Base-by-base conservation (phyloP, 2,113 vertebrate species). In the Anseranas semipalmata region DNA sequence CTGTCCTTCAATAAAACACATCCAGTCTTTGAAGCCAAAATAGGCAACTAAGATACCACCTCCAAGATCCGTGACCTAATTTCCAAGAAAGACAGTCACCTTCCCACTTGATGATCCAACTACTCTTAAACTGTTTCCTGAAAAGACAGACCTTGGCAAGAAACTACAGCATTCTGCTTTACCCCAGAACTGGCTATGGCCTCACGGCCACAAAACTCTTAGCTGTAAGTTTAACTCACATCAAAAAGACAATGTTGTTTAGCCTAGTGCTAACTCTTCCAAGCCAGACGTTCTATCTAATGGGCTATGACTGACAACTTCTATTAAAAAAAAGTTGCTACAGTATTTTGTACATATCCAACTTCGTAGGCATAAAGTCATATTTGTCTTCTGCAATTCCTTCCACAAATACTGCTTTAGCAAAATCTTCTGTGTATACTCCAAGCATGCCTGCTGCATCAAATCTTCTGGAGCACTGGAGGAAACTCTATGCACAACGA, bases 191-290 rank as follows among this genome's bases (percentile, higher is more conserved):
- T 56, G 35, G 8, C 62, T n/a, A 4, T 4, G 8, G 63, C 41
- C 85, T 50, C 66, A 2, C 0, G 20, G 63, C 50, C 59, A 70
- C 84, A 58, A 28, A 71, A 5, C 43, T 63, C 53, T 37, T 7
- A 24, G 16, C 78, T 27, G 15, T 2, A 30, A 24, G 28, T 53
- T 15, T 63, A 68, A 50, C 53, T 85, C 56, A 2, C 1, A 0
- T 63, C 73, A 41, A 45, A 50, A 0, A 35, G 41, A 13, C 0
- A 0, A 15, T 4, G 10, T 3, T 3, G 2, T 56, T 50, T 28
- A 4, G 15, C 14, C 7, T 59, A 48, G 2, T 1, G 2, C 22
- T 2, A 6, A 33, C 33, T 28, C 28, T 16, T 17, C n/a, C 60
- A 59, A 75, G 37, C 17, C 79, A 79, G 16, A n/a, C 10, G 16